A percentile compares a stretch with the other conserved stretches of the same genome.
Conservation (phyloP, 2,888 invertebrate species). For the Criorhina ranunculi region DNA sequence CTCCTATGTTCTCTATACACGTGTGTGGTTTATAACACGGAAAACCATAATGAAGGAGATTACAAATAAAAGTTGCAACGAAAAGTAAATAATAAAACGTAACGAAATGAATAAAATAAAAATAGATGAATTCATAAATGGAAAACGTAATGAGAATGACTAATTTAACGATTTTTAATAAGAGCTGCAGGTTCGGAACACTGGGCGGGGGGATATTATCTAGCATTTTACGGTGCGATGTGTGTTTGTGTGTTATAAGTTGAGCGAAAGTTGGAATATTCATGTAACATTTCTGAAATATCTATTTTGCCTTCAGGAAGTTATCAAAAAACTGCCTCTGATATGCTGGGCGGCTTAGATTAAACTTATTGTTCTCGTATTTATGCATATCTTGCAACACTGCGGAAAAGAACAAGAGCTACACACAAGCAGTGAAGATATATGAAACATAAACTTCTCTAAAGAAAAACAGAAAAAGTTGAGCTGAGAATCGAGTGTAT, state of each 20-base stretch:
- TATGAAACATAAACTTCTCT: no score
- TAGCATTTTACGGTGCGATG: slow-evolving; percentile 58
- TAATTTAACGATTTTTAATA: slow-evolving; percentile 63
- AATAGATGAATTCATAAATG: slow-evolving; percentile 45
- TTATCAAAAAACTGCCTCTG: no score
- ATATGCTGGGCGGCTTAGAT: no score
- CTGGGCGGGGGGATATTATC: slow-evolving; percentile 36
- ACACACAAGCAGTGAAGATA: no score
- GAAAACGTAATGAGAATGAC: slow-evolving; percentile 67
- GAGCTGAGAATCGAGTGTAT: no score
- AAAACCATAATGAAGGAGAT: slow-evolving; percentile 29
- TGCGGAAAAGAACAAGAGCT: no score
- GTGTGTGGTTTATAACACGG: slow-evolving; percentile 22
- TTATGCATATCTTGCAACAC: no score
- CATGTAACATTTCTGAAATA: neutral
- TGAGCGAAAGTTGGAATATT: slow-evolving; percentile 56
- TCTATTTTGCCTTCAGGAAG: no score
- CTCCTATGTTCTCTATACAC: slow-evolving; percentile 52
- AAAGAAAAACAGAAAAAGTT: no score
- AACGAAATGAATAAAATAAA: slow-evolving; percentile 35
- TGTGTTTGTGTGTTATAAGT: slow-evolving; percentile 51
- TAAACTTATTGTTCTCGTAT: no score
- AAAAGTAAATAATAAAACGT: slow-evolving; percentile 26
- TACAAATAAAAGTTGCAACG: slow-evolving; percentile 42
- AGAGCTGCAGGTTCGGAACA: slow-evolving; percentile 56